These are phyloP conservation scores for Pseudococcus viburni DNA, from an alignment of 2,888 invertebrate genomes.

Conservation along the genomic window DNA sequence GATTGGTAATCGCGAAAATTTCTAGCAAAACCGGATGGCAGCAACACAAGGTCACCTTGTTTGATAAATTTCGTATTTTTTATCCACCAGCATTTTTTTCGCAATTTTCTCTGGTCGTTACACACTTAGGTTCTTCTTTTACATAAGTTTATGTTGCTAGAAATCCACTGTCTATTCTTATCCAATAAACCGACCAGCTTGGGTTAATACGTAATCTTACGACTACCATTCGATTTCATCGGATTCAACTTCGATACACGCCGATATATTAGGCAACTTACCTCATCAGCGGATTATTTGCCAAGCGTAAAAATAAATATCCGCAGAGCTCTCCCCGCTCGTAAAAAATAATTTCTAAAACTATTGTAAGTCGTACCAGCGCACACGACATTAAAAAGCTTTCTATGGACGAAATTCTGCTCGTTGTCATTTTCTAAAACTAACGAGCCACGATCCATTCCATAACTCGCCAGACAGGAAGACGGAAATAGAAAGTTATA, in stretches of 20 bases:
- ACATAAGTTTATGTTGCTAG: not conserved
- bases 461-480: conserved; percentile 42
- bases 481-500: conserved; percentile 39
- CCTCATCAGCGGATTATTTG: not conserved
- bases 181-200: not conserved
- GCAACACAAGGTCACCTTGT: conserved; percentile 20
- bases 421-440: conserved; percentile 13
- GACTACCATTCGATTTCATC: conserved; percentile 1
- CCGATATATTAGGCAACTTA: not conserved
- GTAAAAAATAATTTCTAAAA: not conserved
- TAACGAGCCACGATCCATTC: conserved; percentile 29
- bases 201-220: not conserved
- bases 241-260: not conserved
- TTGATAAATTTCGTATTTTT: not conserved
- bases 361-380: not conserved
- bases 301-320: not conserved
- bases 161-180: not conserved
- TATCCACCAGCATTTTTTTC: not conserved
- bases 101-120: not conserved
- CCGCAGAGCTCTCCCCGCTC: not conserved
- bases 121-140: not conserved
- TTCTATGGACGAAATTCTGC: not conserved
- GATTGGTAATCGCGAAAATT: conserved; percentile 18
- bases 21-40: conserved; percentile 27
- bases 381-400: not conserved